Evolutionary conservation across 2,113 vertebrate species (phyloP), one percentile per base, ranked within the genome.

Genomic region (Delphinus delphis): DNA sequence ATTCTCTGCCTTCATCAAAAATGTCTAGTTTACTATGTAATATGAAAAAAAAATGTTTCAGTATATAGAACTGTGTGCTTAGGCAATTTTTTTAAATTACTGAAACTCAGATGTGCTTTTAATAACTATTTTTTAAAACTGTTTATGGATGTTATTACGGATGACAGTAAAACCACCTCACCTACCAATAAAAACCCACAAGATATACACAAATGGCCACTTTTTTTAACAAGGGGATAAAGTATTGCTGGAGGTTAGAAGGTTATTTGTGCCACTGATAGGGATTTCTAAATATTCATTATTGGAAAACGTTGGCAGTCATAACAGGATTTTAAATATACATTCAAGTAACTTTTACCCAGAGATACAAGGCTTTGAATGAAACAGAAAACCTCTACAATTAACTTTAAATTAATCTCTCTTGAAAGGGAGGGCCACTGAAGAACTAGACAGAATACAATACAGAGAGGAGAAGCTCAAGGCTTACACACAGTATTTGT

Each of bases 401-500:
- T 86, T 97, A 95, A 95, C 68, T 92, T 93, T 83, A 93, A 96
- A 96, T 97, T 95, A 86, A 95, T 97, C 93, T 97, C 63, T 88
- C 47, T 77, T 97, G 67, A 96, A 96, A 97, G n/a, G 68, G 88
- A 95, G 21, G 84, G 31, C 86, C 90, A 62, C n/a, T 80, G 23
- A 81, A 89, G 87, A 93, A 93, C 73, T 26, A 36, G 23, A 91
- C 5, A 70, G 62, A 88, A 79, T 38, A 91, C 71, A 94, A 92
- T 36, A 74, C 28, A 94, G 62, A 89, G 31, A 96, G 55, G 26
- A 77, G 71, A 63, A 4, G 47, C 47, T 63, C 73, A 26, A 88
- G 77, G 71, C 65, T 74, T 77, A 77, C 62, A 89, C 23, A 70
- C 6, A 81, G 21, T 71, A 90, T 88, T 79, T 96, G 90, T 68